A percentile compares a stretch with the other conserved stretches of the same genome.
These are phyloP conservation scores for rat (Rattus norvegicus) DNA, from an alignment of 2,113 vertebrate genomes.

Conservation along the genomic window GRCr8 NC_086021.1:31108501-31109000, in stretches of 20 bases:
- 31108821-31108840: not conserved
- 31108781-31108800: not conserved
- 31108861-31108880: not conserved
- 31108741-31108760: not conserved
- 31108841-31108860: not conserved
- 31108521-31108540: no score
- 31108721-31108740: not conserved
- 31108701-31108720: not conserved
- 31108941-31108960: slow-evolving; percentile 67
- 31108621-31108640: not conserved
- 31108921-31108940: slow-evolving; percentile 31
- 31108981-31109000: slow-evolving; percentile 65
- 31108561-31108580: no score
- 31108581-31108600: not conserved
- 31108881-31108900: not conserved
- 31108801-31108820: not conserved
- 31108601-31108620: not conserved
- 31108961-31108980: slow-evolving; percentile 52
- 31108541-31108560: not conserved
- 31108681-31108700: not conserved
- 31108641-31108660: no score
- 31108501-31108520: no score
- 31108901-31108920: not conserved
- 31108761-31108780: not conserved
- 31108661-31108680: not conserved